These are phyloP conservation scores for Balaenoptera acutorostrata DNA, from an alignment of 2,113 vertebrate genomes.

Conservation along the genomic window DNA sequence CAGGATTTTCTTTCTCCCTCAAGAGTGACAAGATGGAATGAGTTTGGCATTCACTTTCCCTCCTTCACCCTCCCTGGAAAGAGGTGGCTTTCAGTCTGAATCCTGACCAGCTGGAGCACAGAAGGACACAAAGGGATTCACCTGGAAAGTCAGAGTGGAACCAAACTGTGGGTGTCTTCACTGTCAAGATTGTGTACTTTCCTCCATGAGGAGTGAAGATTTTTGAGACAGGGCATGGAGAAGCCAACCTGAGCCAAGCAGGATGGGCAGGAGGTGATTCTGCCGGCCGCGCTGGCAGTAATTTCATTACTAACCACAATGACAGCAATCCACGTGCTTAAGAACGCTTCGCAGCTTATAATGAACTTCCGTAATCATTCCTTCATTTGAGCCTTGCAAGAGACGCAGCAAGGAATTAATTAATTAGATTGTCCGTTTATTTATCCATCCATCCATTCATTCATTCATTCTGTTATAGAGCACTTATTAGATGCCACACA, in stretches of 20 bases:
- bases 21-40: too few species aligned
- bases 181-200: not conserved
- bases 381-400: constrained; percentile 4
- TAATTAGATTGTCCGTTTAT: not conserved
- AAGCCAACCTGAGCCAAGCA: fast-evolving
- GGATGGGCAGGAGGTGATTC: not conserved
- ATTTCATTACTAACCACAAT: not conserved
- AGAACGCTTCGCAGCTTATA: not conserved
- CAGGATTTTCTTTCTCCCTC: not conserved
- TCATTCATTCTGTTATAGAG: not conserved
- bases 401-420: not conserved
- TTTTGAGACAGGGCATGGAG: not conserved
- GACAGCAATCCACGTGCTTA: not conserved
- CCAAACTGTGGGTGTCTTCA: fast-evolving
- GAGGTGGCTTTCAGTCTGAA: not conserved
- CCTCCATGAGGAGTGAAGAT: fast-evolving
- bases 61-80: not conserved
- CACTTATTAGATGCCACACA: not conserved
- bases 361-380: not conserved
- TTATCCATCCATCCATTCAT: not conserved
- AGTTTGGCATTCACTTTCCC: not conserved
- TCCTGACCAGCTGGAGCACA: not conserved
- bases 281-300: not conserved
- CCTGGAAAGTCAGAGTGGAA: not conserved
- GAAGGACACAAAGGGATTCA: not conserved